Evolutionary conservation across 37 sponge, comb jelly and placozoan species (phyloP), one percentile per base, ranked within the genome.

Genomic region (Halisarca cf. caerulea): DNA sequence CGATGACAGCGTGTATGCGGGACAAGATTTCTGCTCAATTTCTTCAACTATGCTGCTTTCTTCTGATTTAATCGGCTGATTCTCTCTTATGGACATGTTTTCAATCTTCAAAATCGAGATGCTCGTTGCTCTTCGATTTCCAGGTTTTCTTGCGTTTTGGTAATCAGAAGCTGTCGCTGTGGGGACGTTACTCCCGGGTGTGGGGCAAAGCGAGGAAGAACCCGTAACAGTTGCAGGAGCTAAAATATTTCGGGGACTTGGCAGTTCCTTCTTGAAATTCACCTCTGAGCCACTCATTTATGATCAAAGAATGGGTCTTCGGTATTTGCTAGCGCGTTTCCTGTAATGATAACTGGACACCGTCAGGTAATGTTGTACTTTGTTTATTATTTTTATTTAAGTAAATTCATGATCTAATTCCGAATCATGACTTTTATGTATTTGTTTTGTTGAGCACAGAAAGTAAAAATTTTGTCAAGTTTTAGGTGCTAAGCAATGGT

Each of bases 151-250:
- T 47, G 51, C 51, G 51, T 47, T 47, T 11, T 47, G 6, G 51
- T 74, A 42, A 38, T 74, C 77, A 74, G 18, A 21, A 0, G 45
- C 77, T 74, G 77, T 74, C 77, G 45, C 77, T n/a, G n/a, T n/a
- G 28, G 35, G 35, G 2, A 21, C 77, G 42, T 74, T 37, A 33
- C 2, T 24, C 11, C 43, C 45, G 7, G 21, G 21, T 4, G 42
- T 15, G 7, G 41, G 45, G 7, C 24, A 74, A 15, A 74, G 45
- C 2, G 77, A 42, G 15, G 77, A 43, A 5, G 77, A 74, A 23
- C 36, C 77, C 18, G 77, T 44, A 1, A 44, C 77, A 15, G 77
- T 74, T n/a, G n/a, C n/a, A n/a, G n/a, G n/a, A n/a, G n/a, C n/a
- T n/a, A n/a, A n/a, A 2, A 74, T 74, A 2, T 15, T 74, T 44